Evolutionary conservation across 2,888 invertebrate genomes (phyloP).

Genomic region (Orchesellides sinensis): DNA sequence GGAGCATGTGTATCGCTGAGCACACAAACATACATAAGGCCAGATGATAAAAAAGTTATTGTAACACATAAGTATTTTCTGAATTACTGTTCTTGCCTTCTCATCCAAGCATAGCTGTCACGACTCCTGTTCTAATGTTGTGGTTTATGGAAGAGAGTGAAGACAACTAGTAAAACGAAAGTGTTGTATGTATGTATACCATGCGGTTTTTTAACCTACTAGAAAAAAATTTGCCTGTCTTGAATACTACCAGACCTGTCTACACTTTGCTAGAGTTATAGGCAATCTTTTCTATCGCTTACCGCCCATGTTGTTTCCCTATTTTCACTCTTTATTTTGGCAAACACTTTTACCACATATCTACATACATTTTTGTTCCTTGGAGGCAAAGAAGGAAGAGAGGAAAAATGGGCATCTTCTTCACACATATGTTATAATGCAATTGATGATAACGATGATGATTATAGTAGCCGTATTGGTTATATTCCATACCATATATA

Average conservation of each 20-base stretch:
- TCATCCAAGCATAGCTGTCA: slow-evolving; percentile 62
- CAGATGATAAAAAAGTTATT: slow-evolving; percentile 68
- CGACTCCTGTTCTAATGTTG: slow-evolving; percentile 62
- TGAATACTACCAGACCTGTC: slow-evolving; percentile 17
- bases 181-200: slow-evolving; percentile 11
- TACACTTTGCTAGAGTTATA: slow-evolving; percentile 12
- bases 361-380: slow-evolving; percentile 10
- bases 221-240: slow-evolving; percentile 38
- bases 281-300: slow-evolving; percentile 48
- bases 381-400: not conserved
- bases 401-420: not conserved
- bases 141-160: slow-evolving; percentile 60
- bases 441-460: slow-evolving; percentile 37
- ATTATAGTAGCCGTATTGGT: slow-evolving; percentile 13
- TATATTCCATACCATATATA: slow-evolving; percentile 6
- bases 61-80: slow-evolving; percentile 56
- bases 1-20: slow-evolving; percentile 30
- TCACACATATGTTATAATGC: slow-evolving; percentile 17
- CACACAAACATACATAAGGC: too few relatives aligned
- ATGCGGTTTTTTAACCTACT: slow-evolving; percentile 12
- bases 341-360: slow-evolving; percentile 37
- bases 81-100: slow-evolving; percentile 51
- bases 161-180: slow-evolving; percentile 39
- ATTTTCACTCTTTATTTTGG: slow-evolving; percentile 56
- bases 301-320: slow-evolving; percentile 56